These are phyloP conservation scores for Drosophila emarginata DNA, from an alignment of 2,888 invertebrate genomes.

Conservation along the genomic window DNA sequence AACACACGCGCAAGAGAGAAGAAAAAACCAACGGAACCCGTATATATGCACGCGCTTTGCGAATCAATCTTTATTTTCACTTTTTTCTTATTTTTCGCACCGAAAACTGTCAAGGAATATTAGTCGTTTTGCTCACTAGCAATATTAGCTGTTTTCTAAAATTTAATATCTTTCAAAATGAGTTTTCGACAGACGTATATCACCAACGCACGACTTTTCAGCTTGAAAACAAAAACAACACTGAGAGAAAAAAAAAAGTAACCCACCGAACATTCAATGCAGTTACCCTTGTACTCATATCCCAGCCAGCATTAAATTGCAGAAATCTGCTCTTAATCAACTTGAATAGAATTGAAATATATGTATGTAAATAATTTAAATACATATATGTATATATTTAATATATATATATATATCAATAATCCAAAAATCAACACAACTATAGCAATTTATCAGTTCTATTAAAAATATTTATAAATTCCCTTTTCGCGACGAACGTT, in stretches of 20 bases:
- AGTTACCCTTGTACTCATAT: too few species aligned
- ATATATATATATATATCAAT: too few species aligned
- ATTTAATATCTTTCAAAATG: slow-evolving; percentile 19
- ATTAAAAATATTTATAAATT: too few species aligned
- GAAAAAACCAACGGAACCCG: slow-evolving; percentile 73
- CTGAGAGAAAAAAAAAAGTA: background rate
- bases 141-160: background rate
- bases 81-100: slow-evolving; percentile 9
- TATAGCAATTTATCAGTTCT: too few species aligned
- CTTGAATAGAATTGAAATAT: too few species aligned
- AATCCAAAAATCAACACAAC: too few species aligned
- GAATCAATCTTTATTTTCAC: slow-evolving; percentile 25
- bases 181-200: background rate
- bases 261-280: too few species aligned
- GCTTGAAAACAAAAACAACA: slow-evolving; percentile 6
- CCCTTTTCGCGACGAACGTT: too few species aligned
- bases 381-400: too few species aligned
- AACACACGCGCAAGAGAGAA: slow-evolving; percentile 39
- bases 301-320: too few species aligned
- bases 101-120: background rate
- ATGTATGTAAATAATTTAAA: too few species aligned
- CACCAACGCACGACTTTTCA: background rate
- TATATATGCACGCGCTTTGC: slow-evolving; percentile 73
- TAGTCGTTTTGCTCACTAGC: background rate
- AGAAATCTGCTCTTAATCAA: too few species aligned